Evolutionary conservation across 1,140 invertebrate genomes (phyloP).

Genomic region (Solen grandis): DNA sequence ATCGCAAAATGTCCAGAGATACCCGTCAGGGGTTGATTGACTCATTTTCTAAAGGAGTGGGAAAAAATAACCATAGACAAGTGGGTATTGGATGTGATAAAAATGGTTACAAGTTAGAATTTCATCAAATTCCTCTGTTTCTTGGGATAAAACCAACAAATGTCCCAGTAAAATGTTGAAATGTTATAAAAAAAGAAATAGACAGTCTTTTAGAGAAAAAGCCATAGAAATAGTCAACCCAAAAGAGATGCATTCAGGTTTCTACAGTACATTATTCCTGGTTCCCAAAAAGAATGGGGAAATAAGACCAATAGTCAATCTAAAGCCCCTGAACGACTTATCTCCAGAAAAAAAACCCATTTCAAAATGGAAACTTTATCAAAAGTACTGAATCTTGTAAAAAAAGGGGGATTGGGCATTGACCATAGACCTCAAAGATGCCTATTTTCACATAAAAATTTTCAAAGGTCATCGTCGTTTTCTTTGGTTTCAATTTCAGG

Average conservation of each 20-base stretch:
- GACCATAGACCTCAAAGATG: constrained; percentile 13
- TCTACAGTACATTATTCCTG: constrained; percentile 34
- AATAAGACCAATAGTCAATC: constrained; percentile 22
- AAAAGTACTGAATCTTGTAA: constrained; percentile 17
- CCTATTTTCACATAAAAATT: constrained; percentile 12
- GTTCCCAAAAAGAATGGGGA: constrained; percentile 24
- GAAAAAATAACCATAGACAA: too few relatives aligned
- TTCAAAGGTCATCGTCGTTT: background rate
- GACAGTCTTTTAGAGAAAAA: constrained; percentile 6
- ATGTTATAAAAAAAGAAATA: background rate
- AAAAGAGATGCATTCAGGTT: constrained; percentile 2
- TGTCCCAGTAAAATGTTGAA: background rate
- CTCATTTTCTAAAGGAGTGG: constrained; percentile 22
- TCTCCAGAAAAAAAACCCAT: constrained; percentile 9
- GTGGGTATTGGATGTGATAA: constrained; percentile 23
- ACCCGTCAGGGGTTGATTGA: constrained; percentile 18
- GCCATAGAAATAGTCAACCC: background rate
- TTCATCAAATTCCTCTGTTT: background rate
- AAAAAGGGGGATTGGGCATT: constrained; percentile 14
- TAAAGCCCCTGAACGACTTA: constrained; percentile 20
- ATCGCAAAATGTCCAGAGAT: constrained; percentile 22
- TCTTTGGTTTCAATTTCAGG: constrained; percentile 14
- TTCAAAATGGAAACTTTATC: constrained; percentile 36
- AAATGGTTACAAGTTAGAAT: constrained; percentile 35
- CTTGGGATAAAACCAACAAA: constrained; percentile 1